Base-by-base conservation (phyloP, 1,140 invertebrate genomes). In the Cotesia vestalis region DNA sequence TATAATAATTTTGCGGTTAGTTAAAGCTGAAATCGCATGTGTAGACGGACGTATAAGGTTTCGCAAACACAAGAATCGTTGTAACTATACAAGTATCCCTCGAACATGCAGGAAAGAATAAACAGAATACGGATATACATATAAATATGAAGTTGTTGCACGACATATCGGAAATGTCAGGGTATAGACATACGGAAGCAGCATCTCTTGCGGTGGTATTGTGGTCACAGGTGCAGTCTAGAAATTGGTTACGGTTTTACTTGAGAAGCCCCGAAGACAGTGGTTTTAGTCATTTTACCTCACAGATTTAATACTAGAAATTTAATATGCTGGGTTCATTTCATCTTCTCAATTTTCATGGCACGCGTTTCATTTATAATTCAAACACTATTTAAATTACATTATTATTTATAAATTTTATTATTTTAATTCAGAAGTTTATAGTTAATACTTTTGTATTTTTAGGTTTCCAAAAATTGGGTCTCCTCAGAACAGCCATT, bases 401-500 rank as follows among this genome's bases (percentile, higher is more conserved):
- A 2, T 57, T 59, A 55, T 14, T 69, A 36, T 34, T 4, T 57
- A 55, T 27, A 27, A 27, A 27, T 27, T 69, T 46, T 17, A 59
- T 38, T 34, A 57, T 38, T 70, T 64, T 8, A 64, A 27, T 27
- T 27, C 27, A 27, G 27, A 1, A 27, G 27, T 46, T 51, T 51
- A 34, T 14, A 27, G 72, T 74, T 20, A 46, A 36, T 57, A 27
- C 27, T 27, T 14, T 74, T 62, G 36, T 12, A 51, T 20, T 71
- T 63, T n/a, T 6, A 86, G 79, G 83, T 89, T 20, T 75, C 83
- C 3, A 84, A 83, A 69, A 89, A 90, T 80, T 90, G 88, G 88
- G 82, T 87, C 3, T 81, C 85, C 11, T 88, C 85, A 36, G 74
- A 76, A 14, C 73, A 85, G 64, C 86, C 87, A 4, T 75, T 90